Evolutionary conservation across 2,888 invertebrate species (phyloP), one percentile per base, ranked within the genome.

Genomic region (Salticus scenicus): DNA sequence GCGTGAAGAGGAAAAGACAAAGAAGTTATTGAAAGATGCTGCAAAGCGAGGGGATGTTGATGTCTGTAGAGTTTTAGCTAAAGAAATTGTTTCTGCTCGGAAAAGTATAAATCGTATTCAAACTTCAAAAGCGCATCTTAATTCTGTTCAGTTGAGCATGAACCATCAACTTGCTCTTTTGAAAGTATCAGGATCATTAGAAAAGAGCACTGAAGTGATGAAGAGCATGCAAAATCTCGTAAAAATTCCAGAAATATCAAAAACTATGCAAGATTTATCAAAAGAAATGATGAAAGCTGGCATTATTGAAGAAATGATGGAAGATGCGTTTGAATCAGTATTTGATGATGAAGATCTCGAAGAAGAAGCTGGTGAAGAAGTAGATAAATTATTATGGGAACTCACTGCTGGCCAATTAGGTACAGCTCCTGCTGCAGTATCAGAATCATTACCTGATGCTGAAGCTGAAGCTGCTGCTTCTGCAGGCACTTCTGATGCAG

Each of bases 251-350:
- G 99, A 99, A 92, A 94, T 99, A 1, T 96, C 98, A 0, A 95
- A 95, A 57, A 98, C 97, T 0, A 99, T 99, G 99, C 95, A 97
- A 90, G 98, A 98, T 89, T 93, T 99, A 93, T 98, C 98, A 0
- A 97, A 96, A 90, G 99, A 99, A 93, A 99, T 99, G 99, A 99
- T 98, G 97, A 96, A 95, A 91, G 98, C 98, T 0, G 99, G 99
- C 24, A 98, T 99, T 86, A 97, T 99, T 76, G 99, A 99, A 91
- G 99, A 99, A 92, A 98, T 99, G 98, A 92, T 99, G 63, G 98
- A 99, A 88, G 99, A 99, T 90, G 97, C 98, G 37, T 95, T 99
- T 94, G 97, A 98, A 87, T 93, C 94, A 4, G 89, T 98, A 88
- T 94, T 98, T 89, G 97, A 97, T 91, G 94, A 96, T 7, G 98